A percentile compares a stretch with the other conserved stretches of the same genome.
Conservation (phyloP, 1,140 invertebrate genomes). For the Amyelois transitella region DNA sequence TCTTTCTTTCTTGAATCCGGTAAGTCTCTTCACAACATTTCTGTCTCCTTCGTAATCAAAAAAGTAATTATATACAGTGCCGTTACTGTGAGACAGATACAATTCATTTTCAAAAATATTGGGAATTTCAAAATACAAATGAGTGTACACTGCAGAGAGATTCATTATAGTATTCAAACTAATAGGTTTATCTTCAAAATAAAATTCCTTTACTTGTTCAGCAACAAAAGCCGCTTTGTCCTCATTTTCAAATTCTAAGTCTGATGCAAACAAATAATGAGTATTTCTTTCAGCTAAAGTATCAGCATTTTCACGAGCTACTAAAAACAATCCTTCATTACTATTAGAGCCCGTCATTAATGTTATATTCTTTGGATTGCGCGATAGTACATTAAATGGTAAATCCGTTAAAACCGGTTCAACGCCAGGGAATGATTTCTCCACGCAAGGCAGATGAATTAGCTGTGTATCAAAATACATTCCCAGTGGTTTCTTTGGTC, state of each 20-base stretch:
- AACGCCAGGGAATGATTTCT: conserved; percentile 37
- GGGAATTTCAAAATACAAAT: conserved; percentile 56
- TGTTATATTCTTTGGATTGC: conserved; percentile 42
- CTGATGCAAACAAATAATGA: conserved; percentile 51
- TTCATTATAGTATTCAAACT: conserved; percentile 32
- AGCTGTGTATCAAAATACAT: conserved; percentile 53
- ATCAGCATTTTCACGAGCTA: conserved; percentile 34
- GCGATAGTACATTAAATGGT: conserved; percentile 44
- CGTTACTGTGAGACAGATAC: conserved; percentile 20
- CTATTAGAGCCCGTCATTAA: conserved; percentile 48
- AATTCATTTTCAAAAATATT: conserved; percentile 43
- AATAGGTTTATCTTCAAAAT: conserved; percentile 47
- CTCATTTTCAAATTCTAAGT: conserved; percentile 42
- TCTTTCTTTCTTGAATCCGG: conserved; percentile 23
- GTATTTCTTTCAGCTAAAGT: conserved; percentile 36
- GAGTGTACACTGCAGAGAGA: conserved; percentile 43
- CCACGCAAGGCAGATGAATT: conserved; percentile 52
- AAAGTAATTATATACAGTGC: conserved; percentile 49
- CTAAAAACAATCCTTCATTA: conserved; percentile 53
- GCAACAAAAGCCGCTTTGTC: conserved; percentile 25
- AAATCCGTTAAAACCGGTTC: conserved; percentile 49
- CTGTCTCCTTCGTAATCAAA: conserved; percentile 49
- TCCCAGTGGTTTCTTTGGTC: conserved; percentile 37
- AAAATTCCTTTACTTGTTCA: conserved; percentile 38
- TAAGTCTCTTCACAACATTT: conserved; percentile 41